A percentile compares a stretch with the other conserved stretches of the same genome.
Evolutionary conservation across 2,797 vertebrate genomes (phyloP).

Genomic region (Muscicapa striata): DNA sequence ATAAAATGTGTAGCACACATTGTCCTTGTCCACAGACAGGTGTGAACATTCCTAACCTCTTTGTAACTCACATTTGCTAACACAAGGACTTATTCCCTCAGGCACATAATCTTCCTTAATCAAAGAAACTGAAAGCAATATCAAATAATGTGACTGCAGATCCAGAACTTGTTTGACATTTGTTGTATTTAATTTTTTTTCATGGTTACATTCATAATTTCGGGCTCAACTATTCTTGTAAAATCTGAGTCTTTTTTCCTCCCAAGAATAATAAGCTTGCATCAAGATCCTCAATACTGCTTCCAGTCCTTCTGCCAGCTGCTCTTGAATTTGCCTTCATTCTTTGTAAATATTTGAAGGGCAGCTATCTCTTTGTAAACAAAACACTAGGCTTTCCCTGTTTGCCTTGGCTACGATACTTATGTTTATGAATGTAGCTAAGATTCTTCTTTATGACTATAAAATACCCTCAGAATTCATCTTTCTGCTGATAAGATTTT

Average conservation of each 20-base stretch:
- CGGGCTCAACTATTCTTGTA: neutral
- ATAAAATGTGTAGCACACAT: fast-evolving
- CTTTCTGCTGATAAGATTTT: neutral
- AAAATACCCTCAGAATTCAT: neutral
- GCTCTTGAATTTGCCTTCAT: constrained; percentile 32
- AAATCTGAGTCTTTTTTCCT: neutral
- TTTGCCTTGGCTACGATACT: constrained; percentile 20
- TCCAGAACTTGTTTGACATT: neutral
- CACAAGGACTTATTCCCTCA: neutral
- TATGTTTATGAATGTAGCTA: constrained; percentile 10
- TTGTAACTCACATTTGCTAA: neutral
- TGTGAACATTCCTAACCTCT: neutral
- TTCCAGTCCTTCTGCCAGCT: constrained; percentile 29
- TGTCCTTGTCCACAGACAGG: neutral
- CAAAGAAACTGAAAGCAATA: neutral
- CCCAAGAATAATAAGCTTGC: neutral
- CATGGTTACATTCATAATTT: neutral
- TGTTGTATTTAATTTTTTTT: neutral
- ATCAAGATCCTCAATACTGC: neutral
- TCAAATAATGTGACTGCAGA: neutral
- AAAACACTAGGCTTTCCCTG: constrained; percentile 26
- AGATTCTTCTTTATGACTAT: neutral
- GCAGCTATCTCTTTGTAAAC: constrained; percentile 31
- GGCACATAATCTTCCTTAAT: neutral
- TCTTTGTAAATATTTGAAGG: constrained; percentile 54